Conservation (phyloP, 2,113 vertebrate species). For the Sinocyclocheilus anophthalmus region DNA sequence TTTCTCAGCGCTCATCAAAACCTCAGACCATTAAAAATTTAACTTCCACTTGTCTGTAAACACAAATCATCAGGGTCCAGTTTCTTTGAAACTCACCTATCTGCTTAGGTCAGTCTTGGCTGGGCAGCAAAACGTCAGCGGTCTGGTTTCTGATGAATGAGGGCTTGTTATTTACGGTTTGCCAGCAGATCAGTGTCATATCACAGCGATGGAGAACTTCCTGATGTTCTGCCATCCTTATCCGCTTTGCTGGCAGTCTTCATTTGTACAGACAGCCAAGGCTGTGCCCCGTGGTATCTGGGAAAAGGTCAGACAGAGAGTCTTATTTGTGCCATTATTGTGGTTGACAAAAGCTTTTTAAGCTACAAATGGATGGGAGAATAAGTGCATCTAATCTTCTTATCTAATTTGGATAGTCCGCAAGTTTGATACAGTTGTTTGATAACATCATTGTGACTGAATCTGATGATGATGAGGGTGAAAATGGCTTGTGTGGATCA, state of each 20-base stretch:
- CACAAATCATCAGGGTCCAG: not conserved
- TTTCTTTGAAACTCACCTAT: constrained; percentile 25
- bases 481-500: not conserved
- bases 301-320: constrained; percentile 26
- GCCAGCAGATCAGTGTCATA: constrained; percentile 31
- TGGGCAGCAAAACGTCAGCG: not conserved
- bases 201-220: constrained; percentile 12
- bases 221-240: constrained; percentile 38
- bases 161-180: constrained; percentile 54
- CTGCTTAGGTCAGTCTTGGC: constrained; percentile 4
- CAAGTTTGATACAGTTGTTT: constrained; percentile 8
- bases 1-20: constrained; percentile 14
- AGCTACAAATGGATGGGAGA: constrained; percentile 35
- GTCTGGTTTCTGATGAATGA: constrained; percentile 49
- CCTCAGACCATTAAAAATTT: constrained; percentile 7
- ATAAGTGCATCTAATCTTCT: constrained; percentile 1
- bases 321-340: constrained; percentile 25
- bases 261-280: constrained; percentile 58
- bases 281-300: constrained; percentile 1
- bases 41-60: not conserved
- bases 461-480: constrained; percentile 2
- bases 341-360: constrained; percentile 29
- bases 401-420: constrained; percentile 9
- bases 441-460: constrained; percentile 3
- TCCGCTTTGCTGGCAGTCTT: constrained; percentile 25